A percentile compares a stretch with the other conserved stretches of the same genome.
Evolutionary conservation across 1,140 invertebrate genomes (phyloP).

Genomic region (Leptopilina boulardi): DNA sequence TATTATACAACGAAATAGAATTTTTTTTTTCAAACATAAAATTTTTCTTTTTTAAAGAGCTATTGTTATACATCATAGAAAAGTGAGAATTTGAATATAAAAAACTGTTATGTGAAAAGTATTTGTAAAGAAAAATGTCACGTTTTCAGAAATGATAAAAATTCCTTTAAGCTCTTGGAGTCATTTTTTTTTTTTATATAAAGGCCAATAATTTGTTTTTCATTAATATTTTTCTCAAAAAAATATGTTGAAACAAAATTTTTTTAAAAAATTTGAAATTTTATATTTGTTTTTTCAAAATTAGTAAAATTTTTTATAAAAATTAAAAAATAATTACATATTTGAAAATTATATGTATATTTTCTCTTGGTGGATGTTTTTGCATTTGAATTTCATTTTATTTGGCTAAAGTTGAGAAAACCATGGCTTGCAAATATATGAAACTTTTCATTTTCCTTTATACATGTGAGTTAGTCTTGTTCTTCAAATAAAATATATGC

Average conservation of each 20-base stretch:
- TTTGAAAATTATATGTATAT: no score
- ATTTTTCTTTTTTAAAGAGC: neutral
- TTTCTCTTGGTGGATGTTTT: neutral
- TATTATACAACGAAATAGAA: neutral
- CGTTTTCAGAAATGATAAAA: no score
- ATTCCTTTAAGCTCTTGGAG: no score
- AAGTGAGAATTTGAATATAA: neutral
- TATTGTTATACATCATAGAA: neutral
- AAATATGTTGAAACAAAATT: no score
- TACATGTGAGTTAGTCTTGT: constrained; percentile 21
- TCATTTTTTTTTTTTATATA: neutral
- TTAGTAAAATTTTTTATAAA: no score
- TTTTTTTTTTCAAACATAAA: neutral
- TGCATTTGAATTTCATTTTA: neutral
- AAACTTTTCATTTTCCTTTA: constrained; percentile 24
- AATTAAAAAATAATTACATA: no score
- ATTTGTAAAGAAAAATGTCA: no score
- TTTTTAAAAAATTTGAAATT: no score
- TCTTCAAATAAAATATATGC: constrained; percentile 23
- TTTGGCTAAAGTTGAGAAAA: neutral
- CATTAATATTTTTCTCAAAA: no score
- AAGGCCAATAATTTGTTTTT: neutral
- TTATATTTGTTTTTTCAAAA: no score
- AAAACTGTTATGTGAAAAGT: no score
- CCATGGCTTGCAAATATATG: neutral